These are phyloP conservation scores for Eupithecia abbreviata DNA, from an alignment of 2,888 invertebrate genomes.

Conservation along the genomic window DNA sequence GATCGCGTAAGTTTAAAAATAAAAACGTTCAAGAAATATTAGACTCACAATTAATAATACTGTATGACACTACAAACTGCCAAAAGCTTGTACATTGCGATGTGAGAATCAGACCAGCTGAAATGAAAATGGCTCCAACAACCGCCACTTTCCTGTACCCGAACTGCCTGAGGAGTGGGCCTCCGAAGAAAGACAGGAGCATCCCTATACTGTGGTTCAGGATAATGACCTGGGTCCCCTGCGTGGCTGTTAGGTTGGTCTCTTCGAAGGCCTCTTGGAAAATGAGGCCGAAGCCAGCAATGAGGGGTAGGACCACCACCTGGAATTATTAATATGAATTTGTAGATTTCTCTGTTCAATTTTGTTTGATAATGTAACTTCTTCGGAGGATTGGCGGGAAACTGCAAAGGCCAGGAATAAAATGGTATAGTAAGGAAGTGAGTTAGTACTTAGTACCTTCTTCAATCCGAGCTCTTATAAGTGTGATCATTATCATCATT, in stretches of 20 bases:
- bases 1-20: no score
- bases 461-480: not conserved
- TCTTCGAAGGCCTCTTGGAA: constrained; percentile 85
- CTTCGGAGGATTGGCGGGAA: not conserved
- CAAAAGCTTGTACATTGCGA: constrained; percentile 82
- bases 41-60: constrained; percentile 87
- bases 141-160: constrained; percentile 87
- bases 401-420: not conserved
- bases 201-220: constrained; percentile 87
- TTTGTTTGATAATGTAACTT: not conserved
- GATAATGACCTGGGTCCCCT: constrained; percentile 86
- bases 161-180: constrained; percentile 84
- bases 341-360: not conserved
- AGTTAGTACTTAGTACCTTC: not conserved
- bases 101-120: constrained; percentile 84
- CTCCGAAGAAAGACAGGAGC: constrained; percentile 86
- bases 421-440: not conserved
- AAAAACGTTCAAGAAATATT: constrained; percentile 42
- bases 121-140: constrained; percentile 80
- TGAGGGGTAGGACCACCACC: constrained; percentile 83
- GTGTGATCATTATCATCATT: not conserved
- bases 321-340: constrained; percentile 51
- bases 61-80: constrained; percentile 86
- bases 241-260: constrained; percentile 83
- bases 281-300: constrained; percentile 87